Evolutionary conservation across 1,140 invertebrate genomes (phyloP).

Genomic region (Pseudobourletiella spinata): DNA sequence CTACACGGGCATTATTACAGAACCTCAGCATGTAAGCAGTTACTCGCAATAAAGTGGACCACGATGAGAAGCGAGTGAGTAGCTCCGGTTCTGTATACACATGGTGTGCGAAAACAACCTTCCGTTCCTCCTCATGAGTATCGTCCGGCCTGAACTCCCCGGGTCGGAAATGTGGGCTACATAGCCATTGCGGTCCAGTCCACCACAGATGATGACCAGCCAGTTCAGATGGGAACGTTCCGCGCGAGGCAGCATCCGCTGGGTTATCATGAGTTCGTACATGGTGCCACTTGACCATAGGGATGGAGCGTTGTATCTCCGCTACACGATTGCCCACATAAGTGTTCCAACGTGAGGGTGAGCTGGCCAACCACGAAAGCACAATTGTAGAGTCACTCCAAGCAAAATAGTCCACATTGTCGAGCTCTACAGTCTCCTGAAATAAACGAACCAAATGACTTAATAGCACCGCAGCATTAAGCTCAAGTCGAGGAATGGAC

Average conservation of each 20-base stretch:
- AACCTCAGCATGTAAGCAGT: constrained; percentile 4
- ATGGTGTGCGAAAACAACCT: too few species aligned
- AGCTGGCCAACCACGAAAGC: background rate
- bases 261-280: constrained; percentile 39
- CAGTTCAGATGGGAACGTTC: constrained; percentile 35
- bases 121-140: too few species aligned
- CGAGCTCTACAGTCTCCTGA: too few species aligned
- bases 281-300: constrained; percentile 37
- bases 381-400: background rate
- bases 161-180: too few species aligned
- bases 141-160: too few species aligned
- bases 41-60: background rate
- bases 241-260: constrained; percentile 43
- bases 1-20: background rate
- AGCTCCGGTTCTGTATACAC: too few species aligned
- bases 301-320: constrained; percentile 9
- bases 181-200: constrained; percentile 39
- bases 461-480: background rate
- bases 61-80: background rate
- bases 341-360: background rate
- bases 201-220: constrained; percentile 40
- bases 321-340: constrained; percentile 1
- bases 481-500: background rate
- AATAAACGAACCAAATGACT: too few species aligned
- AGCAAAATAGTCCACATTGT: too few species aligned